phyloP scores from a whole-genome alignment of 2,888 invertebrate species.

The Sclerodermus sp. region DNA sequence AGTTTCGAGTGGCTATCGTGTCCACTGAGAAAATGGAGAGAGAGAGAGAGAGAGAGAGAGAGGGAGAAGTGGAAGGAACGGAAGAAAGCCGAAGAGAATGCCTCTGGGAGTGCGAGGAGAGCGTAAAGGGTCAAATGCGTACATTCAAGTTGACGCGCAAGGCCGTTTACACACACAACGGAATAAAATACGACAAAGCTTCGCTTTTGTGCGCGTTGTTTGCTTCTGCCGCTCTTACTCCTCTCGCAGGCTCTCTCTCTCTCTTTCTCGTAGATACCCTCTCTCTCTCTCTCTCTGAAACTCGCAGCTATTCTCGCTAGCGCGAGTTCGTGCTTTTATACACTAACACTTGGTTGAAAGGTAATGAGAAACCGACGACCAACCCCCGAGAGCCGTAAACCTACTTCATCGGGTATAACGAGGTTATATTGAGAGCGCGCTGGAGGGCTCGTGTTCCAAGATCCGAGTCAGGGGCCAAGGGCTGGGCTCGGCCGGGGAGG shows the following conservation, averaged over 20 bases:
- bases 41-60: not conserved
- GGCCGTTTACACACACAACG: conserved; percentile 4
- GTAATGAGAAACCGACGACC: conserved; percentile 27
- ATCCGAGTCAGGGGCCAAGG: not conserved
- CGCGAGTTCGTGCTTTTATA: too few relatives aligned
- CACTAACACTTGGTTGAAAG: not conserved
- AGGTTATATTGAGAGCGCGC: conserved; percentile 24
- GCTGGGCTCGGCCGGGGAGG: not conserved
- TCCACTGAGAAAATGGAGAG: not conserved
- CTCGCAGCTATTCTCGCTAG: not conserved
- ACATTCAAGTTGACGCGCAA: conserved; percentile 8
- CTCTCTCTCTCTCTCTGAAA: not conserved
- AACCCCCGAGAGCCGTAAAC: conserved; percentile 11
- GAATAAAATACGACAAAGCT: conserved; percentile 19
- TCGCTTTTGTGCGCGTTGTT: conserved; percentile 5
- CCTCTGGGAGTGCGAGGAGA: not conserved
- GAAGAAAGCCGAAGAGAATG: not conserved
- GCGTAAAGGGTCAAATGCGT: conserved; percentile 23
- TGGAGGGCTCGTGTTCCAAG: conserved; percentile 15
- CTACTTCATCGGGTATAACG: conserved; percentile 24
- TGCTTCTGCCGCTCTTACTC: conserved; percentile 1
- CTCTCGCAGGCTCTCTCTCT: not conserved
- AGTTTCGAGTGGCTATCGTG: not conserved
- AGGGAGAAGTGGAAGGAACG: not conserved
- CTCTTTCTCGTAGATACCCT: not conserved